Percentiles rank a stretch among this genome's conserved stretches.
Evolutionary conservation across 2,888 invertebrate species (phyloP).

Genomic region (Dugesia japonica): DNA sequence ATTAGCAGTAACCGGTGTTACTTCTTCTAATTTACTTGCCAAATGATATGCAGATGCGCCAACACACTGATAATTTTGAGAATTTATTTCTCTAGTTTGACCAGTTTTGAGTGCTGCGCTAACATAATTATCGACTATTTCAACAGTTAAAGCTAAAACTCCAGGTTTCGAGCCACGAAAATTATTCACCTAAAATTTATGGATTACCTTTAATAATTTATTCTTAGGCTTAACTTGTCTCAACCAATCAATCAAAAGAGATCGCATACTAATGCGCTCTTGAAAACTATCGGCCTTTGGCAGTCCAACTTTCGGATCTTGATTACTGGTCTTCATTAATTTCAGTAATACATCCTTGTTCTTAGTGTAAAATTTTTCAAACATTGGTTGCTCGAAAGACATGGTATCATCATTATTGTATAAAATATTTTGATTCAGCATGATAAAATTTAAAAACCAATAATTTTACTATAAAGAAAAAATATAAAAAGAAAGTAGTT

Average conservation of each 20-base stretch:
- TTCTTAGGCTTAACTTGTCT: slow-evolving; percentile 1
- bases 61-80: background rate
- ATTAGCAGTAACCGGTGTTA: background rate
- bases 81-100: background rate
- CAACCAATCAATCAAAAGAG: background rate
- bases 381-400: background rate
- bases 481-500: background rate
- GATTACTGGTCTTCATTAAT: background rate
- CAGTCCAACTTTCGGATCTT: background rate
- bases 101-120: background rate
- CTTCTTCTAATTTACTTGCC: background rate
- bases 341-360: background rate
- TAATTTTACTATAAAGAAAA: background rate
- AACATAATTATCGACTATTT: background rate
- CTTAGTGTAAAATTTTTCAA: background rate
- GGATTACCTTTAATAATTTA: too few relatives aligned
- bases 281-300: background rate
- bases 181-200: background rate
- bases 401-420: background rate
- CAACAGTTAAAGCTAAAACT: background rate
- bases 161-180: background rate
- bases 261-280: background rate
- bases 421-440: background rate
- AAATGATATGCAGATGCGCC: background rate
- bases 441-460: background rate